phyloP scores from a whole-genome alignment of 2,797 vertebrate species.

The Toxotes lorentzi region DNA sequence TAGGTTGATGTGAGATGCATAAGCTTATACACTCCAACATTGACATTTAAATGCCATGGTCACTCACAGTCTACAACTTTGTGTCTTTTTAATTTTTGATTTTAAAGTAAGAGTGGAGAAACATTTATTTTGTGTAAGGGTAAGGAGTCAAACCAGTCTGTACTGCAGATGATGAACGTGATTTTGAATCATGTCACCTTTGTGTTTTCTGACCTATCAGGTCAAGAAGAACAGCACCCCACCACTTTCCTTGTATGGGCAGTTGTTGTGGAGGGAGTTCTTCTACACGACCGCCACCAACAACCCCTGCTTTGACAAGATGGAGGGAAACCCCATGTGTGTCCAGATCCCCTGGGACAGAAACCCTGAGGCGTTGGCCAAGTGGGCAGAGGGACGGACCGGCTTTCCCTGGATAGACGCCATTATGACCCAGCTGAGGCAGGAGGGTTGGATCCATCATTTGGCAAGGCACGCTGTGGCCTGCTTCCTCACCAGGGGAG shows the following conservation, averaged over 20 bases:
- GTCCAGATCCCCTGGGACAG: conserved; percentile 97
- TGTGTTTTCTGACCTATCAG: conserved; percentile 69
- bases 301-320: conserved; percentile 97
- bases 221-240: conserved; percentile 94
- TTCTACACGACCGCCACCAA: conserved; percentile 95
- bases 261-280: conserved; percentile 96
- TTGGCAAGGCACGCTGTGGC: conserved; percentile 94
- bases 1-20: not conserved
- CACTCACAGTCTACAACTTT: too few relatives aligned
- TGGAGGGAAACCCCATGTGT: conserved; percentile 96
- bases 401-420: conserved; percentile 98
- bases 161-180: not conserved
- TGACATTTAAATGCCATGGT: not conserved
- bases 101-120: not conserved
- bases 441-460: conserved; percentile 98
- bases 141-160: not conserved
- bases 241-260: conserved; percentile 93
- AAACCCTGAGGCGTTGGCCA: conserved; percentile 94
- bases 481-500: conserved; percentile 95
- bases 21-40: not conserved
- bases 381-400: conserved; percentile 95
- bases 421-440: conserved; percentile 95
- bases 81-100: not conserved
- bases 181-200: not conserved
- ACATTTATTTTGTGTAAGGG: not conserved